Conservation (phyloP, 1,140 invertebrate species). For the Aphelenchoides fujianensis region DNA sequence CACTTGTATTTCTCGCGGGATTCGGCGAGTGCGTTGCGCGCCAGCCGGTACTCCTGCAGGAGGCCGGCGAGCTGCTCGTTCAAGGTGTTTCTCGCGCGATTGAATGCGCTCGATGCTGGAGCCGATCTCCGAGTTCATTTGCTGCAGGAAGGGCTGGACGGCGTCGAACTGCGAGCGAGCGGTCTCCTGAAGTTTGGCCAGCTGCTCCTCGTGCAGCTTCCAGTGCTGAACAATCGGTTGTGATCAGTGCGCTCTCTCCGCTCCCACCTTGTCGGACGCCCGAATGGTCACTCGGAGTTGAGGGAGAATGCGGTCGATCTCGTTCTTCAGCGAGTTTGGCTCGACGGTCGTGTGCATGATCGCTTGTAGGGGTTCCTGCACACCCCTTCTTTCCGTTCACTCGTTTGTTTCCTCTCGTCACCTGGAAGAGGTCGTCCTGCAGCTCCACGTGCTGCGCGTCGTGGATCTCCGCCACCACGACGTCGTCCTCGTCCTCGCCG, state of each 20-base stretch:
- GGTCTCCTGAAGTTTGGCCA: conserved; percentile 74
- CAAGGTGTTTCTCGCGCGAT: conserved; percentile 79
- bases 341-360: conserved; percentile 23
- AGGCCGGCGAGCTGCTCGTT: conserved; percentile 78
- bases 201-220: conserved; percentile 80
- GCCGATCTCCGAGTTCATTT: conserved; percentile 74
- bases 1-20: conserved; percentile 29
- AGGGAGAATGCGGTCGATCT: conserved; percentile 23
- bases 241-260: conserved; percentile 6
- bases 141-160: conserved; percentile 74
- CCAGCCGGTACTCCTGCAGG: conserved; percentile 63
- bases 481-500: conserved; percentile 27
- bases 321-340: conserved; percentile 5
- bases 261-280: conserved; percentile 65
- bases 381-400: neutral
- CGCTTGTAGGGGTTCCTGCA: conserved; percentile 25
- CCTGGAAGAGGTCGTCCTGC: conserved; percentile 24
- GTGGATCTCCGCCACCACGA: conserved; percentile 16
- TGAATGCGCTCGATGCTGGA: conserved; percentile 78
- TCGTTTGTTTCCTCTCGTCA: conserved; percentile 4
- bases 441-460: conserved; percentile 3
- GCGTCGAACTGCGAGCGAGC: conserved; percentile 70
- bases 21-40: conserved; percentile 31
- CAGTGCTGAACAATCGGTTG: conserved; percentile 67
- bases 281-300: conserved; percentile 24